A percentile compares a stretch with the other conserved stretches of the same genome.
Conservation (phyloP, 2,797 vertebrate genomes). For the Scolopax bukidnonensis region DNA sequence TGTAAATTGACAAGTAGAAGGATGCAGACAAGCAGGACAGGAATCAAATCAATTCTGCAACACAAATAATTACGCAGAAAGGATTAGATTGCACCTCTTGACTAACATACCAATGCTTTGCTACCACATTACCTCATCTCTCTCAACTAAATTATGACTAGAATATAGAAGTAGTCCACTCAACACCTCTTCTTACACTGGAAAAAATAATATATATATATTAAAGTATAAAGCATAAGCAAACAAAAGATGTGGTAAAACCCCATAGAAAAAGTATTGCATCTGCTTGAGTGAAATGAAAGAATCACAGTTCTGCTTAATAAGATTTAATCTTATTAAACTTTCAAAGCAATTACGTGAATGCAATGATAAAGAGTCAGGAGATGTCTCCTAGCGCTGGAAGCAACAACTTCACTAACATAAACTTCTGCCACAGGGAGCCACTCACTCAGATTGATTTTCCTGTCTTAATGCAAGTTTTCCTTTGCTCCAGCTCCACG, state of each 20-base stretch:
- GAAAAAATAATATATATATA: neutral
- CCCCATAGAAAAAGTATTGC: neutral
- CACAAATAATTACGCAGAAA: neutral
- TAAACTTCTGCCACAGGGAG: constrained; percentile 16
- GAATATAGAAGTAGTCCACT: neutral
- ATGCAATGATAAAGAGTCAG: neutral
- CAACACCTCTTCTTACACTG: neutral
- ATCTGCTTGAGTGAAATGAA: neutral
- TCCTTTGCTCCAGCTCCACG: neutral
- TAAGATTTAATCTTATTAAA: neutral
- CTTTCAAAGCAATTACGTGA: neutral
- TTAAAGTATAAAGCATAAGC: neutral
- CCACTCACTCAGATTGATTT: constrained; percentile 16
- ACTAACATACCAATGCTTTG: neutral
- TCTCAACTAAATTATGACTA: neutral
- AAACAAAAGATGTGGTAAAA: neutral
- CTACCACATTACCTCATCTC: neutral
- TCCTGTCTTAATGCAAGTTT: constrained; percentile 5
- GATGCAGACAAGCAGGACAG: neutral
- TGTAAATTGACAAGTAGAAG: neutral
- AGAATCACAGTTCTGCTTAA: neutral
- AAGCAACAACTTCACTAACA: neutral
- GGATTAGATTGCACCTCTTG: neutral
- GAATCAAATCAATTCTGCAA: neutral
- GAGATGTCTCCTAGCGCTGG: neutral